phyloP scores from a whole-genome alignment of 2,113 vertebrate genomes.

The Coreoperca whiteheadi region DNA sequence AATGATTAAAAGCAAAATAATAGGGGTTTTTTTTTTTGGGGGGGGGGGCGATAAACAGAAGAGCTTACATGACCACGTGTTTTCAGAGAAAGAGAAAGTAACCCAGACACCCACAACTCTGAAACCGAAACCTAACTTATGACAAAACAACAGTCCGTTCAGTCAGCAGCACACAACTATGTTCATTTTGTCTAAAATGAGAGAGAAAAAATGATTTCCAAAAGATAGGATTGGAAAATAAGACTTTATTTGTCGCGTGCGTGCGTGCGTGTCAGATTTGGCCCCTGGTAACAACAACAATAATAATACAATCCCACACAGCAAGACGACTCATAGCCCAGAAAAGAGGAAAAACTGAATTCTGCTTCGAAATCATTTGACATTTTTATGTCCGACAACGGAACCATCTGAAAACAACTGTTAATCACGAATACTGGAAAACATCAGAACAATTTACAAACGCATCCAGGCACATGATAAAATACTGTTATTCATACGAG shows the following conservation, averaged over 20 bases:
- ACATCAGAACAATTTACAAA: neutral
- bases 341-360: neutral
- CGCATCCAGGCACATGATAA: neutral
- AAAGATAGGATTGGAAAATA: neutral
- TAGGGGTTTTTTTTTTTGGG: neutral
- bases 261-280: neutral
- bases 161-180: no score
- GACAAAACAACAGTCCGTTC: no score
- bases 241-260: no score
- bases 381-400: no score
- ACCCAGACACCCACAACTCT: accelerated
- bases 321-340: neutral
- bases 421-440: neutral
- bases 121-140: constrained; percentile 62
- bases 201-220: no score
- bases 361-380: no score
- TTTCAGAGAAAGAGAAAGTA: constrained; percentile 80
- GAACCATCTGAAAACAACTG: neutral
- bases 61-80: constrained; percentile 67
- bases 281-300: neutral
- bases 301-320: neutral
- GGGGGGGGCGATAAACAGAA: neutral
- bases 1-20: neutral
- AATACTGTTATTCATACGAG: neutral
- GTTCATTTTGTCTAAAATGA: neutral